These are phyloP conservation scores for Cheirogaleus medius DNA, from an alignment of 2,113 vertebrate species.

Conservation along the genomic window DNA sequence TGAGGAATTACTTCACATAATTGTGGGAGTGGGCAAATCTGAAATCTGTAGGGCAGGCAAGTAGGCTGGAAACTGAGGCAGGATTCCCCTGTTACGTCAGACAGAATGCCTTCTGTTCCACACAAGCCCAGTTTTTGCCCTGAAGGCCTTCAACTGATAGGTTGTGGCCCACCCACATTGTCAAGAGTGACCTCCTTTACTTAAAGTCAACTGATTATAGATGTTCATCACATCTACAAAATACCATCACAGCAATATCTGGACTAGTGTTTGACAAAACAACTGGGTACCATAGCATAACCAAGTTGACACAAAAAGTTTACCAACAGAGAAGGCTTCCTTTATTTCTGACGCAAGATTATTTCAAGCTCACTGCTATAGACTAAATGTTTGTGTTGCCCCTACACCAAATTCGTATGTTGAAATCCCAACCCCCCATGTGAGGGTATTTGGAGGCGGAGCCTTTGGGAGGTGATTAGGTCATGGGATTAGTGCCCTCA, in stretches of 20 bases:
- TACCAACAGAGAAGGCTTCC: neutral
- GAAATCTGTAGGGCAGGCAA: neutral
- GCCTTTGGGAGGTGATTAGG: neutral
- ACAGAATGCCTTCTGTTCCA: neutral
- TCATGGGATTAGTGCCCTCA: no score
- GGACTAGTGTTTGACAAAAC: neutral
- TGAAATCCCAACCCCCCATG: neutral
- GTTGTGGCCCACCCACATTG: neutral
- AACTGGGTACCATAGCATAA: neutral
- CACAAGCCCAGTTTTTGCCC: neutral
- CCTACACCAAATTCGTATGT: neutral
- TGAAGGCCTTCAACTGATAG: neutral
- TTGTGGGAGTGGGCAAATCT: neutral
- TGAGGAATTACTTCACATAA: neutral
- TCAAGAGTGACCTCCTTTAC: neutral
- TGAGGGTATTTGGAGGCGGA: no score
- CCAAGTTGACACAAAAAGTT: neutral
- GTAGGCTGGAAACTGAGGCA: neutral
- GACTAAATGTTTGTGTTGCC: neutral
- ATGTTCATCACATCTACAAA: neutral
- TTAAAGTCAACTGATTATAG: neutral
- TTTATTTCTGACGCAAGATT: neutral
- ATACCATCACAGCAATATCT: neutral
- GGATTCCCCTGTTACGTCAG: neutral
- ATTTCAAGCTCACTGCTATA: neutral